A percentile compares a stretch with the other conserved stretches of the same genome.
phyloP scores from a whole-genome alignment of 1,140 invertebrate species.

The Brachionus rubens region DNA sequence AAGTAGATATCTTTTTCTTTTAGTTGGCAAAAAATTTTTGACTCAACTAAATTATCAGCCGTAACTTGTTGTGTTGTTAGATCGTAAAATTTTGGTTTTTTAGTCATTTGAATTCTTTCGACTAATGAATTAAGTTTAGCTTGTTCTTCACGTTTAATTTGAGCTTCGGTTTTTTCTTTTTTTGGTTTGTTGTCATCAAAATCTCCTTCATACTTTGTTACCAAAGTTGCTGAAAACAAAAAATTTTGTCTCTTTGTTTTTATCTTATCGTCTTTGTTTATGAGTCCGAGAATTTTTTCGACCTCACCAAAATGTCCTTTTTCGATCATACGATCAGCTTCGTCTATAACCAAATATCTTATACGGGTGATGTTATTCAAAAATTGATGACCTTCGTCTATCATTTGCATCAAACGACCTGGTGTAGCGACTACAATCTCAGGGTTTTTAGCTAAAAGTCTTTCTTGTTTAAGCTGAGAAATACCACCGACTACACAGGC shows the following conservation, averaged over 20 bases:
- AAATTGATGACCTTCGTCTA: conserved; percentile 39
- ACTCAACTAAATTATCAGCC: conserved; percentile 76
- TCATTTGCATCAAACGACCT: conserved; percentile 39
- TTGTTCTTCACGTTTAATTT: background rate
- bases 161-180: conserved; percentile 22
- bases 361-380: conserved; percentile 17
- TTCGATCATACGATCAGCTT: conserved; percentile 97
- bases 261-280: conserved; percentile 80
- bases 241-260: conserved; percentile 79
- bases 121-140: conserved; percentile 59
- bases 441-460: conserved; percentile 78
- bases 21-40: conserved; percentile 66
- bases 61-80: conserved; percentile 73
- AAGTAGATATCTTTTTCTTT: conserved; percentile 77
- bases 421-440: conserved; percentile 63
- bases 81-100: conserved; percentile 86
- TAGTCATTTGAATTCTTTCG: conserved; percentile 68
- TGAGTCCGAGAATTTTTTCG: conserved; percentile 69
- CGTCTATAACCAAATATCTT: conserved; percentile 65
- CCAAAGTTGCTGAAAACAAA: conserved; percentile 94
- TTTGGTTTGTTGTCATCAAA: background rate
- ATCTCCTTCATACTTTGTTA: conserved; percentile 54
- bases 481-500: conserved; percentile 57
- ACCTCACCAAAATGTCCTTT: conserved; percentile 92
- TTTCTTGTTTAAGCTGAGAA: conserved; percentile 76